Base-by-base conservation (phyloP, 2,113 vertebrate species). In the Pyrgilauda ruficollis region DNA sequence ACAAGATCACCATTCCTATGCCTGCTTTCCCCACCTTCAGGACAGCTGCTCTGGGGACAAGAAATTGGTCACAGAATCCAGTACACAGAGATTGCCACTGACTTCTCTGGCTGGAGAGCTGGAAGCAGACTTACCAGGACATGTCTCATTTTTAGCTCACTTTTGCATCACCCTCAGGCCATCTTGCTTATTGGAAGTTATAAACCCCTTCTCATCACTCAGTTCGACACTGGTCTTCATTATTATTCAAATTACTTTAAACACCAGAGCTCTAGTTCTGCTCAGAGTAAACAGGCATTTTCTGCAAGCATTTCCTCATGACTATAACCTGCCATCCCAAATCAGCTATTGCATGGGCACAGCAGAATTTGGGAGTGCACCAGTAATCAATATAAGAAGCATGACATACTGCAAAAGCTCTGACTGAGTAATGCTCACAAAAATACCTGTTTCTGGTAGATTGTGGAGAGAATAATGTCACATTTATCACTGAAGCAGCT, bases 401-500 rank as follows among this genome's bases (percentile, higher is more conserved):
- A 46, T 13, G 31, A 76, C 11, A 13, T 72, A 19, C 13, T 76
- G 43, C 44, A 88, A 87, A 81, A 44, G 15, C 30, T 78, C 52
- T 59, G 47, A 21, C 33, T 75, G 33, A 49, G 31, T 47, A 88
- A 64, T 1, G 15, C 5, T 37, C 43, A 58, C 22, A 58, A 43
- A 76, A 78, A 30, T 13, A 39, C 15, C 3, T 59, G 39, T 68
- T 53, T n/a, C 22, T 59, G 37, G 21, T 52, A 66, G 31, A 39
- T 31, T 0, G 0, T n/a, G 15, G 49, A 39, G 27, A 70, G 23
- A 62, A 53, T 31, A 64, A 49, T 26, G 26, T 44, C 30, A 43
- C 22, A 35, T 59, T 70, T 84, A 31, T 31, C 26, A 44, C 1
- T 30, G 47, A 82, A 94, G 70, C 17, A 75, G 19, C 8, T 78